Evolutionary conservation across 2,888 invertebrate species (phyloP).

Genomic region (Eristalinus sepulchralis): DNA sequence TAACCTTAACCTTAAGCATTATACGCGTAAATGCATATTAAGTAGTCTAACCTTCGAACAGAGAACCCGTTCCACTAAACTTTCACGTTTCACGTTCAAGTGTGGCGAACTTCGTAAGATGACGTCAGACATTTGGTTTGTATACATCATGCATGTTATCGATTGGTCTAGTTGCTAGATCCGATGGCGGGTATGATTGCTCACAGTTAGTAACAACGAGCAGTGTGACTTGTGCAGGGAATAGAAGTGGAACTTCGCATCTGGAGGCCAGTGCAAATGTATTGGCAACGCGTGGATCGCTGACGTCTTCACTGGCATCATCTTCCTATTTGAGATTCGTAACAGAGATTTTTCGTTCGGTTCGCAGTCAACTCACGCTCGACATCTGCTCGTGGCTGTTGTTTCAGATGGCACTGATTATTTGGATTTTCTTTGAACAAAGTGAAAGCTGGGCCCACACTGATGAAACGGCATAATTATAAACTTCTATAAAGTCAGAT

Average conservation of each 20-base stretch:
- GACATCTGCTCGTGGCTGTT: neutral
- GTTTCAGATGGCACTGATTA: neutral
- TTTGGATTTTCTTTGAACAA: neutral
- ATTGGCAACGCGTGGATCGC: neutral
- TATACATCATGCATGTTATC: neutral
- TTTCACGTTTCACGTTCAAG: constrained; percentile 1
- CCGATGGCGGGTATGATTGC: neutral
- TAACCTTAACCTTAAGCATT: constrained; percentile 16
- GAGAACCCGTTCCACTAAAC: neutral
- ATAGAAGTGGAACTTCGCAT: neutral
- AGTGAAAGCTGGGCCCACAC: neutral
- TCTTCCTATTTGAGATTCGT: neutral
- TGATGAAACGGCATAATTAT: neutral
- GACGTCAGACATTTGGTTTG: neutral
- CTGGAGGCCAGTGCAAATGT: neutral
- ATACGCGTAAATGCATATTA: neutral
- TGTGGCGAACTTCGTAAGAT: neutral
- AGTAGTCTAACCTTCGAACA: constrained; percentile 3
- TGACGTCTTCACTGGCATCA: neutral
- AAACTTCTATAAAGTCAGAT: neutral
- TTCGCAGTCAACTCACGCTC: neutral
- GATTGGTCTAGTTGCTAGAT: neutral
- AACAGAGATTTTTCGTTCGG: neutral
- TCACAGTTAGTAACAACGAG: neutral
- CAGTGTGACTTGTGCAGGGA: neutral